Evolutionary conservation across 2,888 invertebrate species (phyloP).

Genomic region (Mythimna pallens): DNA sequence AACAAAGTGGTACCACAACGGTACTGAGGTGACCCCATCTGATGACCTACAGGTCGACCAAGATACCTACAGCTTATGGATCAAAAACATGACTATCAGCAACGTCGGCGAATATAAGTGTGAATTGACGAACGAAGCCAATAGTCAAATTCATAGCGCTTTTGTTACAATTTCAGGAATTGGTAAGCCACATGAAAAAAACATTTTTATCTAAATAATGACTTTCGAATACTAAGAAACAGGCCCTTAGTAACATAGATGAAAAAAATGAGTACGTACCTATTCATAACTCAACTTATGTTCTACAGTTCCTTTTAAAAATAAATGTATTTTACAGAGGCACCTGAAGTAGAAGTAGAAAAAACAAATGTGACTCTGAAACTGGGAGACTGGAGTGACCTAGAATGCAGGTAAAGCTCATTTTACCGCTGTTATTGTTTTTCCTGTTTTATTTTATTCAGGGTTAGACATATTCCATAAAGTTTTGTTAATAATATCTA

Average conservation of each 20-base stretch:
- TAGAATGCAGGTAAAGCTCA: conserved; percentile 78
- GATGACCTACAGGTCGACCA: conserved; percentile 65
- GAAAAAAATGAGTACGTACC: background rate
- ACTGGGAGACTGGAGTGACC: conserved; percentile 71
- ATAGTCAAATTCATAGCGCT: conserved; percentile 67
- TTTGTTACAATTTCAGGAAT: conserved; percentile 77
- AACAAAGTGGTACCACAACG: conserved; percentile 80
- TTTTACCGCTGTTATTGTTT: background rate
- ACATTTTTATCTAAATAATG: background rate
- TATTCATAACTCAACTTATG: background rate
- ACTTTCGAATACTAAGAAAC: no score
- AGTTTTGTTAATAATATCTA: background rate
- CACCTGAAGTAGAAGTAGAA: conserved; percentile 72
- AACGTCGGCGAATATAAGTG: conserved; percentile 80
- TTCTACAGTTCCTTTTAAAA: background rate
- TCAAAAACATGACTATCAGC: conserved; percentile 77
- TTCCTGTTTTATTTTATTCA: background rate
- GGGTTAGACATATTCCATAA: background rate
- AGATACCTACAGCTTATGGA: conserved; percentile 72
- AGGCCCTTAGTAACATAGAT: background rate
- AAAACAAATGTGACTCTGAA: conserved; percentile 68
- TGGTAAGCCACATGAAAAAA: conserved; percentile 69
- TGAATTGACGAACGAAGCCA: conserved; percentile 71
- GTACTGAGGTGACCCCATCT: conserved; percentile 64
- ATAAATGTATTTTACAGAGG: conserved; percentile 69